These are phyloP conservation scores for Rhopalosiphum nymphaeae DNA, from an alignment of 2,888 invertebrate genomes.

Conservation along the genomic window DNA sequence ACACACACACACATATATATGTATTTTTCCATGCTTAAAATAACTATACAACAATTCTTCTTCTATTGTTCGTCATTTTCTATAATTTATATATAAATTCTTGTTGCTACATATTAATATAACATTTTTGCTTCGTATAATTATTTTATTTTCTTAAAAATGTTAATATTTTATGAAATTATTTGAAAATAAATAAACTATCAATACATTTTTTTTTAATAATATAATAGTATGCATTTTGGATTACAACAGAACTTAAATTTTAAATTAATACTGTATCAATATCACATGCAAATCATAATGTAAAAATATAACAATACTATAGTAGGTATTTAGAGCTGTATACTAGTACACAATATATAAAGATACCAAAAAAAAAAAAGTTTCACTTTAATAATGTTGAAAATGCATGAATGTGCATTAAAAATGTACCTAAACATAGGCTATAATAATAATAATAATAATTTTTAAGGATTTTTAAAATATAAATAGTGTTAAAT, in stretches of 20 bases:
- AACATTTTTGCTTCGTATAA: not conserved
- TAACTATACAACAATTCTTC: not conserved
- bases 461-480: too few species aligned
- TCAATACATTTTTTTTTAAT: not conserved
- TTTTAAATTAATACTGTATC: not conserved
- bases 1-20: too few species aligned
- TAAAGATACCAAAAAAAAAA: too few species aligned
- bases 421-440: not conserved
- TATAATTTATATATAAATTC: not conserved
- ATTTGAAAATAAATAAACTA: not conserved
- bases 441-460: not conserved
- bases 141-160: not conserved
- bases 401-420: not conserved
- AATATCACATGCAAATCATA: not conserved
- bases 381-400: not conserved
- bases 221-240: not conserved
- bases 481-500: not conserved
- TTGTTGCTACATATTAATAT: not conserved
- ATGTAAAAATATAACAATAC: not conserved
- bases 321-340: not conserved
- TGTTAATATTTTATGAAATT: not conserved
- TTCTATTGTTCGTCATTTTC: not conserved
- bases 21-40: not conserved
- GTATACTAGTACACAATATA: too few species aligned
- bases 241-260: not conserved